A percentile compares a stretch with the other conserved stretches of the same genome.
Evolutionary conservation across 2,113 vertebrate genomes (phyloP).

Genomic region (Microtus richardsoni): DNA sequence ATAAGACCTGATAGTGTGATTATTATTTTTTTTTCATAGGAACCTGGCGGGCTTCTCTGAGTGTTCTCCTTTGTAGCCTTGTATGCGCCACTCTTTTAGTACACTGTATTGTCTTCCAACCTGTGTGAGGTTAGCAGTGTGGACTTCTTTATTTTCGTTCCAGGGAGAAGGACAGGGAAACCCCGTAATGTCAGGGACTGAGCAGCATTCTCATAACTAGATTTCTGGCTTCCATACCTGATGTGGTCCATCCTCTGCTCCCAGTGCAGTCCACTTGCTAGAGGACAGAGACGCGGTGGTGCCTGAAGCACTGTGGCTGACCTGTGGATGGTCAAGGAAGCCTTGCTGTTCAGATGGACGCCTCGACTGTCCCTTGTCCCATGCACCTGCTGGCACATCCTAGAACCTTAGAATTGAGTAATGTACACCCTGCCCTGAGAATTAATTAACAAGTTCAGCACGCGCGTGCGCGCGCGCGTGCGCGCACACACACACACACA

Average conservation of each 20-base stretch:
- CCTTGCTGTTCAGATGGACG: not conserved
- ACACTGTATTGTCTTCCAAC: not conserved
- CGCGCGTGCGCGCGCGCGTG: not conserved
- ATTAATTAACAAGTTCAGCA: not conserved
- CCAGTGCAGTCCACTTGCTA: not conserved
- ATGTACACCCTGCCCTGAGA: not conserved
- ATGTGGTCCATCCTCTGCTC: not conserved
- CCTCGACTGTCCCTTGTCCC: not conserved
- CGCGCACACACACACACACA: no score
- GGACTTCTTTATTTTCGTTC: not conserved
- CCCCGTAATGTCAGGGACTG: not conserved
- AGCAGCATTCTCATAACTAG: not conserved
- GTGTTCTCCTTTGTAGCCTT: not conserved
- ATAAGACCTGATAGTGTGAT: not conserved
- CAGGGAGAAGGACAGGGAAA: not conserved
- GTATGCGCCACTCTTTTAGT: not conserved
- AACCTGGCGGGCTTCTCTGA: not conserved
- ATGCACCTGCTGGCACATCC: not conserved
- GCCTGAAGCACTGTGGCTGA: not conserved
- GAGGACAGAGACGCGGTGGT: not conserved
- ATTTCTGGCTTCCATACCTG: not conserved
- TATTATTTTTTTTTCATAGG: not conserved
- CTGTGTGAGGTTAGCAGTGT: not conserved
- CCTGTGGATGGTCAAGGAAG: not conserved
- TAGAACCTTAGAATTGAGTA: not conserved